Evolutionary conservation across 2,888 invertebrate species (phyloP), one percentile per base, ranked within the genome.

Genomic region (Pristionchus fissidentatus): DNA sequence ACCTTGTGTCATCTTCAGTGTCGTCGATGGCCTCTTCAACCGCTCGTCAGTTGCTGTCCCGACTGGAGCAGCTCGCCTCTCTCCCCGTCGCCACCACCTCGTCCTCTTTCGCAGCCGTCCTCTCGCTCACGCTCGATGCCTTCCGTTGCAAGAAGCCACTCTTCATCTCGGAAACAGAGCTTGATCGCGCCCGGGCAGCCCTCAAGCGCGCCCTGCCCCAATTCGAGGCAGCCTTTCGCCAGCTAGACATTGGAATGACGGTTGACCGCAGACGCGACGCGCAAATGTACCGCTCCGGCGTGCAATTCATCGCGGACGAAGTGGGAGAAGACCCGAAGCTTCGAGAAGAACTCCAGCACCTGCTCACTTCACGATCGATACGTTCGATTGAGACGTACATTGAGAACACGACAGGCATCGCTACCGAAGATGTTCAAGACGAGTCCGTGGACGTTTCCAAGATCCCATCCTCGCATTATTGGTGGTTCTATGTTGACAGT

Each of bases 401-500:
- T 0, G 29, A 57, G 57, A 57, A 57, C 57, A 57, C 57, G 29
- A 29, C 29, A 26, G 57, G 57, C n/a, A 26, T n/a, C 57, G 29
- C 57, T 29, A n/a, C 57, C 8, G 57, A 57, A 26, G 29, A 10
- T n/a, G n/a, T 26, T 26, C 7, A 26, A 29, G 10, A 10, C 57
- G 26, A 57, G 57, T 26, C n/a, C 4, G 57, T 57, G 10, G 57
- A 57, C 29, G 57, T 57, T 10, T 57, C 57, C 29, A 57, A 1
- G 57, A 57, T 57, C 26, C 57, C 57, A 19, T n/a, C n/a, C 8
- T 57, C 57, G 10, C 57, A 57, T 29, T 57, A 57, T 57, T 57
- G 57, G 57, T 57, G 57, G 57, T 57, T 57, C n/a, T 57, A 57
- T 57, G 57, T n/a, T 10, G 57, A 57, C 10, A n/a, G 57, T 57